Base-by-base conservation (phyloP, 64 coral and sea anemone species). In the Dendrophyllia cribrosa region DNA sequence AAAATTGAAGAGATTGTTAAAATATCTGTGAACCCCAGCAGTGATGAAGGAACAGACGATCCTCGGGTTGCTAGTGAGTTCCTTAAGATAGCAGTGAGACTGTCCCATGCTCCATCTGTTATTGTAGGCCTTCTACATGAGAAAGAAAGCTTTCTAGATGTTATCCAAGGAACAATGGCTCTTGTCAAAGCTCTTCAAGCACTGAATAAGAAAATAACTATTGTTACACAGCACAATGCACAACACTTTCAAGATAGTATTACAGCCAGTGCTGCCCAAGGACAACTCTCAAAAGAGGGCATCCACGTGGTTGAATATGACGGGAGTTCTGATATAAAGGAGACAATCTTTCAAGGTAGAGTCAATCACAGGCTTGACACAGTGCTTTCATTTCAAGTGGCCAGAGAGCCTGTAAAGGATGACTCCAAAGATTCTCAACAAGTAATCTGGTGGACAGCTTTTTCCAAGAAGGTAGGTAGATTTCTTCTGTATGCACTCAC, bases 141-240 rank as follows among this genome's bases (percentile, higher is more conserved):
- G 46, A 51, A 67, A 22, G 62, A 51, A 21, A 84, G 3, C 10
- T n/a, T 51, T 67, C 50, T 34, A 48, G 80, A 84, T 84, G 7
- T 8, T 22, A 48, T 84, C 43, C 45, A 51, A 25, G 80, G 43
- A 49, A 17, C 12, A 20, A 4, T 84, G 17, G 62, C 45, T 84
- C 62, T 84, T 16, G 34, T 66, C 80, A 66, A 68, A 84, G 80
- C 80, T 67, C 58, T 84, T 67, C 80, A 84, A 67, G 62, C 80
- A 49, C 48, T 84, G 44, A 22, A 67, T 3, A 84, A 68, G 60
- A 66, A 67, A 65, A 45, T 84, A 50, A 84, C 45, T 9, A 56
- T 84, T 67, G 20, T 84, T 1, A 84, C 62, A 12, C 60, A 24
- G n/a, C 2, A 22, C 16, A 43, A 46, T 84, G 5, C 62, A 65